These are phyloP conservation scores for Pterostichus niger DNA, from an alignment of 2,888 invertebrate genomes.

Conservation along the genomic window DNA sequence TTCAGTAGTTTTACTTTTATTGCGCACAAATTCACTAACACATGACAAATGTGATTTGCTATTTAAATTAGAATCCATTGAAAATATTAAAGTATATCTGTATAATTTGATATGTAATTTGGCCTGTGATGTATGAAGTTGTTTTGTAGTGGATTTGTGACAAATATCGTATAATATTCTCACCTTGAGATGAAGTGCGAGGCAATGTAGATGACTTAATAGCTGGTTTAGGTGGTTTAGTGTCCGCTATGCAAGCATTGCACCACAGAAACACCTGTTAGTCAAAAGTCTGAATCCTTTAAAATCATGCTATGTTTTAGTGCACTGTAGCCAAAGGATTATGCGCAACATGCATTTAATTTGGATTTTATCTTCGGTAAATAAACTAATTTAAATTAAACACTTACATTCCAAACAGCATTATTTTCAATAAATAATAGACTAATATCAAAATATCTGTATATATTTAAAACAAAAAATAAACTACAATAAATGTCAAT, in stretches of 20 bases:
- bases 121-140: conserved; percentile 5
- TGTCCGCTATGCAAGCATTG: conserved; percentile 84
- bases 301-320: conserved; percentile 61
- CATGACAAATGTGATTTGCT: neutral
- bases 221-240: conserved; percentile 97
- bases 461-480: conserved; percentile 67
- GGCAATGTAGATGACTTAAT: conserved; percentile 97
- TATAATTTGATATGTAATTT: conserved; percentile 47
- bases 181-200: conserved; percentile 96
- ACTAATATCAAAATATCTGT: neutral
- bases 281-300: conserved; percentile 70
- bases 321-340: conserved; percentile 56
- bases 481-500: conserved; percentile 41
- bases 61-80: conserved; percentile 18
- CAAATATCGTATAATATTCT: conserved; percentile 72
- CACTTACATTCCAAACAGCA: neutral
- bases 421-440: conserved; percentile 1
- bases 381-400: conserved; percentile 6
- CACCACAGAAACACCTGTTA: conserved; percentile 74
- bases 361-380: neutral
- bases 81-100: conserved; percentile 1
- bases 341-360: conserved; percentile 27
- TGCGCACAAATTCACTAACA: conserved; percentile 46
- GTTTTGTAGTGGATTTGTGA: conserved; percentile 43
- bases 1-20: neutral